Conservation (phyloP, 2,888 invertebrate genomes). For the Ophion ellenae region DNA sequence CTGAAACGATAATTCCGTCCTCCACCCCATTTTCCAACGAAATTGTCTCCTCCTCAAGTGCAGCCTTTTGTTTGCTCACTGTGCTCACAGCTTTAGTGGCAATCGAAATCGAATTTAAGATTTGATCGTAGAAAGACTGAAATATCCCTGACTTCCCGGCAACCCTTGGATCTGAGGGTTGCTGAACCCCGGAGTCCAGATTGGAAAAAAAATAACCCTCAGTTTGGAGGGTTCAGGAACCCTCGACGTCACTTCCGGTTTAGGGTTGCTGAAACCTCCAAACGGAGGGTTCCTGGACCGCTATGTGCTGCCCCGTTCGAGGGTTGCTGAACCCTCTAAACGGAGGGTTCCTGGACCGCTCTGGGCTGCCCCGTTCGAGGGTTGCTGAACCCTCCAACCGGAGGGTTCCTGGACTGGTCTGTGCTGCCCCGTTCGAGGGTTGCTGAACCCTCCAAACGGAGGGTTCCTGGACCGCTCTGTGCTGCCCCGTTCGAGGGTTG, state of each 20-base stretch:
- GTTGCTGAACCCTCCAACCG: not conserved
- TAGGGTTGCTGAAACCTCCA: slow-evolving; percentile 4
- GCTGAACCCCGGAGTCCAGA: not conserved
- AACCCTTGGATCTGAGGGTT: not conserved
- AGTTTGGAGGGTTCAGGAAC: not conserved
- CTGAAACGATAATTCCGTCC: too few relatives aligned
- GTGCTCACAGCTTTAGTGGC: too few relatives aligned
- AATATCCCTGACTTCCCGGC: too few relatives aligned
- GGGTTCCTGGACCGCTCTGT: not conserved
- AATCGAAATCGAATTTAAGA: too few relatives aligned
- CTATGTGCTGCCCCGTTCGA: not conserved
- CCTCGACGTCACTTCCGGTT: not conserved
- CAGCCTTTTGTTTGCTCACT: too few relatives aligned
- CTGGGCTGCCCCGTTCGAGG: not conserved
- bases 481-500: slow-evolving; percentile 4
- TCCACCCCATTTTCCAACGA: too few relatives aligned
- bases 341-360: slow-evolving; percentile 1
- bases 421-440: not conserved
- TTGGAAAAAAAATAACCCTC: not conserved
- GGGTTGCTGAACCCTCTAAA: slow-evolving; percentile 4
- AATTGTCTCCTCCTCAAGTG: too few relatives aligned
- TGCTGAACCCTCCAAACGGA: not conserved
- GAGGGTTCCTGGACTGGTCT: slow-evolving; percentile 1
- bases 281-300: not conserved
- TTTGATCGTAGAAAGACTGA: too few relatives aligned